Conservation (phyloP, 2,888 invertebrate species). For the Lycocerus yunnanus region DNA sequence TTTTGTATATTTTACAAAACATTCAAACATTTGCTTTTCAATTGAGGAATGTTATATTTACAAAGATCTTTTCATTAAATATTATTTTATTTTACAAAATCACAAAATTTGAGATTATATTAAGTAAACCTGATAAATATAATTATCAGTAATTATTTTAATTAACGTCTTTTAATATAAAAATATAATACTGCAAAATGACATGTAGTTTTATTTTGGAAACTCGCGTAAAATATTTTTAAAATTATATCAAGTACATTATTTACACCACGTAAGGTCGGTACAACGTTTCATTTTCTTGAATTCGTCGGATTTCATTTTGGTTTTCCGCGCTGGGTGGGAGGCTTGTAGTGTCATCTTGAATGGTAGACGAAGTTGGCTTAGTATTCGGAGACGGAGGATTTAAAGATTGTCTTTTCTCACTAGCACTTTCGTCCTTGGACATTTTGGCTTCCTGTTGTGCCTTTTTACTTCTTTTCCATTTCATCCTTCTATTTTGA, state of each 20-base stretch:
- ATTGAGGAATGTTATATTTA: neutral
- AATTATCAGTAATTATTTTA: neutral
- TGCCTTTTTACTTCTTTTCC: constrained; percentile 97
- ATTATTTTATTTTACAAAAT: neutral
- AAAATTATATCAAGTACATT: neutral
- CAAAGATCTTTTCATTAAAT: neutral
- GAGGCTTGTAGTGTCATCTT: constrained; percentile 13
- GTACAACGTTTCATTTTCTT: constrained; percentile 56
- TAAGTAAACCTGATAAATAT: neutral
- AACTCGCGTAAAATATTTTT: neutral
- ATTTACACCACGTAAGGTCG: constrained; percentile 58
- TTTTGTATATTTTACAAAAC: neutral
- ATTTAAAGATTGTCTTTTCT: constrained; percentile 36
- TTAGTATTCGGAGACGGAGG: constrained; percentile 19
- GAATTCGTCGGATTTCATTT: constrained; percentile 42
- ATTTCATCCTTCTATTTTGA: constrained; percentile 98
- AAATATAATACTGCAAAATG: neutral
- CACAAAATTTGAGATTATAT: constrained; percentile 4
- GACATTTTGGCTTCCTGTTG: constrained; percentile 80
- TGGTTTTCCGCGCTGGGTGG: constrained; percentile 27
- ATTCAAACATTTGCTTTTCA: neutral
- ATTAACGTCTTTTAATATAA: constrained; percentile 2
- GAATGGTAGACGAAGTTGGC: constrained; percentile 21
- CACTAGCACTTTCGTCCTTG: constrained; percentile 50
- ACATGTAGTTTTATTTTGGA: neutral